Percentiles rank a stretch among this genome's conserved stretches.
phyloP scores from a whole-genome alignment of 2,113 vertebrate species.

The Lamprotornis superbus region DNA sequence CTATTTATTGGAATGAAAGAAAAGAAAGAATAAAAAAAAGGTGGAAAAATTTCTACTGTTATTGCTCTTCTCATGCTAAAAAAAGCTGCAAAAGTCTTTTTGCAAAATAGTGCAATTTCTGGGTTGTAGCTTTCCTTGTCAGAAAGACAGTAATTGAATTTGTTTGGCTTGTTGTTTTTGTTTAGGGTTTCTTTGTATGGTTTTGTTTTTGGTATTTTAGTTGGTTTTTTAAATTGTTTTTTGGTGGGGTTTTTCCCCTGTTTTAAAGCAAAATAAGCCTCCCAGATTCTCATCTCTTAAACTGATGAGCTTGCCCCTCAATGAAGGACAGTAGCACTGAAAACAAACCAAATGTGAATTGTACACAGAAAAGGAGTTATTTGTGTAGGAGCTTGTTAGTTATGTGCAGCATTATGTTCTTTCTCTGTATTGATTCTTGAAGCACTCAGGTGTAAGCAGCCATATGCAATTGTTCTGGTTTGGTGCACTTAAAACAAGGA shows the following conservation, averaged over 20 bases:
- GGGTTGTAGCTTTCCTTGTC: neutral
- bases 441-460: neutral
- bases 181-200: neutral
- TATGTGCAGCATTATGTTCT: neutral
- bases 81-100: neutral
- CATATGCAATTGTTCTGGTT: neutral
- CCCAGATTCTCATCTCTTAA: neutral
- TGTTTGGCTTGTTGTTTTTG: neutral
- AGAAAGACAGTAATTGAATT: neutral
- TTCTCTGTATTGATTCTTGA: neutral
- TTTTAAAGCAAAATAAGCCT: neutral
- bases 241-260: fast-evolving
- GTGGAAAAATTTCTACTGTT: neutral
- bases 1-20: neutral
- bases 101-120: neutral
- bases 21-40: neutral
- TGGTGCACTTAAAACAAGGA: neutral
- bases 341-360: neutral
- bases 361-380: neutral
- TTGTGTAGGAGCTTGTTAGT: neutral
- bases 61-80: neutral
- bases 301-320: neutral
- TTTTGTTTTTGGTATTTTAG: neutral
- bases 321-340: neutral
- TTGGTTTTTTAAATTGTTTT: neutral